Conservation (phyloP, 2,888 invertebrate genomes). For the Dendrolimus pini region DNA sequence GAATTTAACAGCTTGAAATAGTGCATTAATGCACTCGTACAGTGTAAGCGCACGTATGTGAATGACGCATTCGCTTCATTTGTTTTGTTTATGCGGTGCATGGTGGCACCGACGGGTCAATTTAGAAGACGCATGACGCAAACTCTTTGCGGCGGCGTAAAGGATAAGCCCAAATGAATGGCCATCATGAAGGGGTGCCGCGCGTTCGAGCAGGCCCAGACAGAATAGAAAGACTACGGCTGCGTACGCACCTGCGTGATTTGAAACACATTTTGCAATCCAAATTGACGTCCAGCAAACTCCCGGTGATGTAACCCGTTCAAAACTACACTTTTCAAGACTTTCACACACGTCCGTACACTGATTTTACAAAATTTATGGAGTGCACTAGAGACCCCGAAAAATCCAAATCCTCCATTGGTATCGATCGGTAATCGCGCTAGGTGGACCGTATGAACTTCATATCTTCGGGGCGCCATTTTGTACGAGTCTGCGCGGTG, state of each 20-base stretch:
- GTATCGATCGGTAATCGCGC: constrained; percentile 80
- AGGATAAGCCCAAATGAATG: constrained; percentile 75
- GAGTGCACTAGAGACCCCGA: constrained; percentile 64
- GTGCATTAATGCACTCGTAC: neutral
- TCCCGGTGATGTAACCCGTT: constrained; percentile 71
- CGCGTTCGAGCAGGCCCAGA: constrained; percentile 92
- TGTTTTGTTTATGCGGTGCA: constrained; percentile 63
- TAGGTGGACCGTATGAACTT: constrained; percentile 63
- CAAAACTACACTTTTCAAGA: constrained; percentile 67
- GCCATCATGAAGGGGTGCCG: constrained; percentile 73
- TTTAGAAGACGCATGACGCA: constrained; percentile 67
- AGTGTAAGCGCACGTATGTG: constrained; percentile 3
- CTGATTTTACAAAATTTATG: constrained; percentile 56
- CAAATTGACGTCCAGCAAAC: constrained; percentile 57
- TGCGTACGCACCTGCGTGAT: constrained; percentile 98
- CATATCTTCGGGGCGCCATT: constrained; percentile 79
- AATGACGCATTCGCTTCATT: constrained; percentile 44
- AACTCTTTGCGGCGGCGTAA: constrained; percentile 76
- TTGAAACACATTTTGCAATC: constrained; percentile 70
- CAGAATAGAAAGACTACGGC: constrained; percentile 90
- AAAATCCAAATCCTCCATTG: constrained; percentile 73
- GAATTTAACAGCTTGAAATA: neutral
- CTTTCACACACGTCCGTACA: constrained; percentile 58
- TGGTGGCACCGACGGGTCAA: constrained; percentile 51
- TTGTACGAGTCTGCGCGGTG: constrained; percentile 83